Evolutionary conservation across 2,888 invertebrate genomes (phyloP).

Genomic region (Leptinotarsa haldemani): DNA sequence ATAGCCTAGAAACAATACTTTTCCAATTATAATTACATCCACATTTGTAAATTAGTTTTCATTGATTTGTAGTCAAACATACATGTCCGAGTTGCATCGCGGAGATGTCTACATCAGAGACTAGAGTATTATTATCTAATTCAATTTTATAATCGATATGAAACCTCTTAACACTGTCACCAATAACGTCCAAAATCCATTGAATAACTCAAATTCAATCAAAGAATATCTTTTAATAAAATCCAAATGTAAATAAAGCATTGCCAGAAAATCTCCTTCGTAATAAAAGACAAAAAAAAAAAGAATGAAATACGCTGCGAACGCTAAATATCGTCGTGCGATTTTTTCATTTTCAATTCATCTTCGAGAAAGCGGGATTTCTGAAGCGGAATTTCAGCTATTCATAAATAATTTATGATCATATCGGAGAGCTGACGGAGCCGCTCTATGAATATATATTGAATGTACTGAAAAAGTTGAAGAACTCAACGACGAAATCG

Average conservation of each 20-base stretch:
- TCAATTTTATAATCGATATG: no score
- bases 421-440: slow-evolving; percentile 20
- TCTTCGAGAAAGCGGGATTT: slow-evolving; percentile 22
- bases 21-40: no score
- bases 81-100: no score
- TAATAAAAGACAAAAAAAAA: neutral
- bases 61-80: no score
- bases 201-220: neutral
- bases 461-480: slow-evolving; percentile 14
- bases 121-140: no score
- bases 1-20: no score
- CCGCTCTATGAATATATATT: slow-evolving; percentile 17
- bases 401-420: slow-evolving; percentile 39
- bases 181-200: no score
- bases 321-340: slow-evolving; percentile 8
- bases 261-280: neutral
- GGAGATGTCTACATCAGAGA: no score
- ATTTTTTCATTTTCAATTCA: slow-evolving; percentile 21
- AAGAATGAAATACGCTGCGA: neutral
- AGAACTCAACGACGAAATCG: neutral
- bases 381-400: slow-evolving; percentile 33
- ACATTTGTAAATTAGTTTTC: no score
- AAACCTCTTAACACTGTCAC: no score
- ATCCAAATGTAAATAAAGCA: neutral
- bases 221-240: neutral